phyloP scores from a whole-genome alignment of 2,113 vertebrate species.

The Myrmophylax atrothorax region DNA sequence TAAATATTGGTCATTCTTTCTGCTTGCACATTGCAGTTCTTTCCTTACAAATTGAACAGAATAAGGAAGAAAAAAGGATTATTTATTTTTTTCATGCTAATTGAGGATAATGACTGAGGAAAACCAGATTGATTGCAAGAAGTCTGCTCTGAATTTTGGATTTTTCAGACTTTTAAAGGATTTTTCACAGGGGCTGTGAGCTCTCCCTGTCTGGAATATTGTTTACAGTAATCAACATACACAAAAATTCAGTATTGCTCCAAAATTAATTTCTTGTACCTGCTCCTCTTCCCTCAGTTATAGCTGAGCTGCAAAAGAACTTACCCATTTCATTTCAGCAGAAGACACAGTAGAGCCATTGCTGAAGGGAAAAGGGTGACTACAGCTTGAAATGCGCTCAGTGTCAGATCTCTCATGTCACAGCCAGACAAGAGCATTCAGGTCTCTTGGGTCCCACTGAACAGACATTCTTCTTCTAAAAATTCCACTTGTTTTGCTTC shows the following conservation, averaged over 20 bases:
- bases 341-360: not conserved
- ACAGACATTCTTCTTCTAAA: not conserved
- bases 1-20: not conserved
- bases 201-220: not conserved
- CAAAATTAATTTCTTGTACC: not conserved
- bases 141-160: not conserved
- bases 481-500: constrained; percentile 15
- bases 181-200: not conserved
- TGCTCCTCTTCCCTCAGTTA: not conserved
- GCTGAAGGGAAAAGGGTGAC: not conserved
- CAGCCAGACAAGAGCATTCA: not conserved
- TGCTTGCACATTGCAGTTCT: not conserved
- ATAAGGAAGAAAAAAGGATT: not conserved
- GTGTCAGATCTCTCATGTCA: not conserved
- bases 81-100: not conserved
- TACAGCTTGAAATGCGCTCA: not conserved
- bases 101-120: not conserved
- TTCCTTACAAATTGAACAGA: not conserved
- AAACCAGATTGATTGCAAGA: not conserved
- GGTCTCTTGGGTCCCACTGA: not conserved
- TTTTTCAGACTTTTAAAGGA: not conserved
- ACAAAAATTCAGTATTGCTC: not conserved
- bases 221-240: not conserved
- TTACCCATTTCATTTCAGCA: not conserved
- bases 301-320: not conserved